These are phyloP conservation scores for Pterocles burchelli DNA, from an alignment of 2,113 vertebrate genomes.

Conservation along the genomic window DNA sequence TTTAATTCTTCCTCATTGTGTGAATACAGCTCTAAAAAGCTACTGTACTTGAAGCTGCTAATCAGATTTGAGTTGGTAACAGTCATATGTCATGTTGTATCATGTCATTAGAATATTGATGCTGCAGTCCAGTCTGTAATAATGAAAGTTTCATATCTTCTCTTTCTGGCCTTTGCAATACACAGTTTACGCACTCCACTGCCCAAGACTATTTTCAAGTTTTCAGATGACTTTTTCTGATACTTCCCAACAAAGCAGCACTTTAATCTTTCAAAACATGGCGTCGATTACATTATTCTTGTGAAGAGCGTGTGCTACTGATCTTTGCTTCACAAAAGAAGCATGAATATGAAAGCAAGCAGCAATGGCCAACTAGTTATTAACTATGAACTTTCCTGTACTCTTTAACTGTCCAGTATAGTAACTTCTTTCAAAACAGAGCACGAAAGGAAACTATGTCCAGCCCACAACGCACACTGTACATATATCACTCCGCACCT, in stretches of 20 bases:
- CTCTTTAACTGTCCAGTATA: neutral
- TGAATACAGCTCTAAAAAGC: slow-evolving; percentile 22
- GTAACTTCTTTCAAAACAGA: neutral
- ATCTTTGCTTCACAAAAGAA: neutral
- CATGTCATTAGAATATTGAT: neutral
- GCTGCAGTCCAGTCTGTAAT: neutral
- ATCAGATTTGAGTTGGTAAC: slow-evolving; percentile 8
- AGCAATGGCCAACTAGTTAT: neutral
- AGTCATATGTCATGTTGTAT: neutral
- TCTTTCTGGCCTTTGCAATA: neutral
- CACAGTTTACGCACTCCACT: neutral
- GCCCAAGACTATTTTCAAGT: neutral
- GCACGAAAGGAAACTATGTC: neutral
- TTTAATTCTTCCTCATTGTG: slow-evolving; percentile 6
- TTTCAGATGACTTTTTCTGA: neutral
- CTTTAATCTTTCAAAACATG: neutral
- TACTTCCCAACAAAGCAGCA: neutral
- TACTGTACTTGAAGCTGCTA: slow-evolving; percentile 35
- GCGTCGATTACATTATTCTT: neutral
- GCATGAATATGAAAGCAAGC: neutral
- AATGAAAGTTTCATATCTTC: neutral
- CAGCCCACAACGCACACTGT: neutral
- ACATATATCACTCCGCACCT: neutral
- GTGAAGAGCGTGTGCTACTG: neutral
- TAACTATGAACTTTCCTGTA: neutral